These are phyloP conservation scores for Hystrix brachyura DNA, from an alignment of 2,113 vertebrate genomes.

Conservation along the genomic window DNA sequence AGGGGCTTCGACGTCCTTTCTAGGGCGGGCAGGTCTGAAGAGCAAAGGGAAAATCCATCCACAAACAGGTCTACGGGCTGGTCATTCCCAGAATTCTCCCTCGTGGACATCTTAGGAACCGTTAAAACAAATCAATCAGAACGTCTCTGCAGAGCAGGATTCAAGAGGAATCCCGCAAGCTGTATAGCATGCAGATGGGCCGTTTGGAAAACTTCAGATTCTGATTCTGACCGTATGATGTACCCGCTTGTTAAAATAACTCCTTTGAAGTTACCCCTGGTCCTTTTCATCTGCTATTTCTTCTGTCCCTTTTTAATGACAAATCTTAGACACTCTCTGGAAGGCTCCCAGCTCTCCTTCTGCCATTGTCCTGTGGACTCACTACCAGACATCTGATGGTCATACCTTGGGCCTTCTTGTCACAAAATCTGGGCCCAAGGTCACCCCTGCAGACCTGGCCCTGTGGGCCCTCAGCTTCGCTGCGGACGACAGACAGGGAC, in stretches of 20 bases:
- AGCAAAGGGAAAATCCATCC: rapidly evolving
- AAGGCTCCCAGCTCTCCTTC: neutral
- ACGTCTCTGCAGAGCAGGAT: neutral
- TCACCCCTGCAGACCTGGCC: neutral
- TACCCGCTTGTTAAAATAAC: conserved; percentile 69
- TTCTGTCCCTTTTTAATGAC: conserved; percentile 55
- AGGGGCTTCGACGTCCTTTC: neutral
- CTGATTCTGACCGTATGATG: conserved; percentile 46
- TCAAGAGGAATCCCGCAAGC: conserved; percentile 48
- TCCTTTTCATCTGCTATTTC: conserved; percentile 67
- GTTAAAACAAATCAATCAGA: conserved; percentile 48
- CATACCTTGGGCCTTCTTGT: neutral
- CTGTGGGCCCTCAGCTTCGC: neutral
- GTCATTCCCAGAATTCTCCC: neutral
- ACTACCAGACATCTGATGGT: neutral
- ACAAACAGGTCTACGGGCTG: neutral
- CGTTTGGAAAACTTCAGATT: conserved; percentile 62
- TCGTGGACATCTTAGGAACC: conserved; percentile 1
- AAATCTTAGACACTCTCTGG: conserved; percentile 49
- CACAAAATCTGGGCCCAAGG: neutral
- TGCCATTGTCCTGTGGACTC: neutral
- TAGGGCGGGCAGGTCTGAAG: neutral
- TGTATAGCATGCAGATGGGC: conserved; percentile 68
- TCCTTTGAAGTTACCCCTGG: conserved; percentile 71
- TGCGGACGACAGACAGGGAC: neutral